Conservation (phyloP, 2,113 vertebrate species). For the Pachyramphus minor region DNA sequence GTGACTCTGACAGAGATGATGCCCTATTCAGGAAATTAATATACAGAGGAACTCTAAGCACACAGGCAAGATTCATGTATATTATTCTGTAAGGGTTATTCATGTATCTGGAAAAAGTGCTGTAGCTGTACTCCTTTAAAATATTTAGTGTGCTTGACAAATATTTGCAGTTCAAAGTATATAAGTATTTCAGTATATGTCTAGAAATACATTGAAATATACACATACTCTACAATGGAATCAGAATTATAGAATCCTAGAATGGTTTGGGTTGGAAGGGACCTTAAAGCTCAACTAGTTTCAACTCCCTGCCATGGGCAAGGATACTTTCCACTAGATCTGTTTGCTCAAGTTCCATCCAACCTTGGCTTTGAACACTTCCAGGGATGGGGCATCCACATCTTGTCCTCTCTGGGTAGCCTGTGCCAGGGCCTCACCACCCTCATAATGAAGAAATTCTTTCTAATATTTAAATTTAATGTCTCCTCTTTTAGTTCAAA, state of each 20-base stretch:
- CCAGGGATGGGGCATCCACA: background rate
- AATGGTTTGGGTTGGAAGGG: background rate
- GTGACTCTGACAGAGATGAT: conserved; percentile 44
- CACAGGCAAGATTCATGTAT: background rate
- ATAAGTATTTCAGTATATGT: background rate
- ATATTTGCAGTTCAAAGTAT: background rate
- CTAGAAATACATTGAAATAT: background rate
- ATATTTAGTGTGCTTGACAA: background rate
- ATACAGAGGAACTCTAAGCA: conserved; percentile 6
- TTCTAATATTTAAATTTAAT: too few species aligned
- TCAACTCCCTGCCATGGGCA: background rate
- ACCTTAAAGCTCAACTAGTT: background rate
- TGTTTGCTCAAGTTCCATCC: accelerated
- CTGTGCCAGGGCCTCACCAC: background rate
- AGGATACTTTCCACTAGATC: background rate
- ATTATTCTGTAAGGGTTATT: conserved; percentile 4
- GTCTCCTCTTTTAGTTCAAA: background rate
- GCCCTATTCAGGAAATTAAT: conserved; percentile 42
- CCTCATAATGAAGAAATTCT: background rate
- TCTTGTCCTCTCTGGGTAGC: background rate
- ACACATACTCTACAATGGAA: background rate
- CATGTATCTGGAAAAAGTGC: background rate
- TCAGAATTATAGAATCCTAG: background rate
- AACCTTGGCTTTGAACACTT: background rate
- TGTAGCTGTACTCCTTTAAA: background rate